Evolutionary conservation across 2,113 vertebrate species (phyloP), one percentile per base, ranked within the genome.

Genomic region (Peucedramus taeniatus): DNA sequence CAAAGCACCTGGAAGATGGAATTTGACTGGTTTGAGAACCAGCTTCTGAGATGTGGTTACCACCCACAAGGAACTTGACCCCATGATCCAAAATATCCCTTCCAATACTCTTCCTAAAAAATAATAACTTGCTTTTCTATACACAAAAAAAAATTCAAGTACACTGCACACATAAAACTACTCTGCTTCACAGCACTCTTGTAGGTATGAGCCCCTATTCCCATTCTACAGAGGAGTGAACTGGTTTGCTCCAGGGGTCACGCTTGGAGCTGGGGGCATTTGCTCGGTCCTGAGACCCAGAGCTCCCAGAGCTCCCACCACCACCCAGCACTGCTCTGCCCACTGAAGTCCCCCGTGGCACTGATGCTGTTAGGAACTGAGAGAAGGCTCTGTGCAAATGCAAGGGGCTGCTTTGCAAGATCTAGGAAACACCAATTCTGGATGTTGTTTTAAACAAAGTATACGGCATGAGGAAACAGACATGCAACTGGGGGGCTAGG

Each of bases 1-100:
- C 81, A 87, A 95, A 95, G 91, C 45, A 87, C 51, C 68, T 94
- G 64, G 60, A 89, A 94, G 40, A 81, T 50, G 87, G 33, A 92
- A 93, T 77, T 86, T 87, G 86, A 77, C 88, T 95, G 66, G 40
- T 79, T 84, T 94, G 77, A 40, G 44, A 89, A 94, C 60, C 65
- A 84, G 80, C 69, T 87, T 89, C 80, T 84, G 89, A 84, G 69
- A 69, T 87, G 81, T 76, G 77, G 87, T 93, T 95, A 72, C 87
- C 91, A 95, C 87, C 81, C 77, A 93, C 72, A 75, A 82, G 65
- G 40, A 54, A 91, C 76, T 84, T 94, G 51, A 93, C 81, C 78
- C 57, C 7, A 0, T 63, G 80, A 89, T 91, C 86, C 45, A 72
- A 91, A 94, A 69, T 39, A 35, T 79, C 87, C 44, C 24, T 94